Evolutionary conservation across 2,113 vertebrate species (phyloP).

Genomic region (Xyliphius kryptos): DNA sequence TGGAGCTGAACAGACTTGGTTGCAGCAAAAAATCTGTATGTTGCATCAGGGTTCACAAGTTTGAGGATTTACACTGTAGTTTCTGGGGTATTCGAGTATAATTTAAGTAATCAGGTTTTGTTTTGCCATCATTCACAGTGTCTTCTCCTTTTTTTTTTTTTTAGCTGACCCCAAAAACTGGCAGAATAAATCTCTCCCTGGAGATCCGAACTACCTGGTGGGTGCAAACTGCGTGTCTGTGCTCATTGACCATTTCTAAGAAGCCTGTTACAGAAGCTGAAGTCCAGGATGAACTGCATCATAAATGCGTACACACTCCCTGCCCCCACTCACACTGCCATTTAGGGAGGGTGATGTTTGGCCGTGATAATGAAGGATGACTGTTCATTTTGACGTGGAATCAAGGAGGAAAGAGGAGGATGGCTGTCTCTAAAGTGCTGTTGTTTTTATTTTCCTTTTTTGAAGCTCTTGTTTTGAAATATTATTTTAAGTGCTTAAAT

Average conservation of each 20-base stretch:
- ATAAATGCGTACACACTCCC: slow-evolving; percentile 24
- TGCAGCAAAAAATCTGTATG: no score
- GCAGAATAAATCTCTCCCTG: slow-evolving; percentile 98
- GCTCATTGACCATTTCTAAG: slow-evolving; percentile 97
- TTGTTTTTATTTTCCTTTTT: slow-evolving; percentile 25
- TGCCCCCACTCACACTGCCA: slow-evolving; percentile 23
- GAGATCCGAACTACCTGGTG: slow-evolving; percentile 97
- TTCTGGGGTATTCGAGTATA: no score
- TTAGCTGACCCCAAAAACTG: slow-evolving; percentile 97
- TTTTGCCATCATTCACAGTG: not conserved
- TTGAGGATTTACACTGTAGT: no score
- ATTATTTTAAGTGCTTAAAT: no score
- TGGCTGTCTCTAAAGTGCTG: slow-evolving; percentile 46
- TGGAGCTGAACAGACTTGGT: no score
- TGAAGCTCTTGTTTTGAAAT: no score
- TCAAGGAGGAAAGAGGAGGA: slow-evolving; percentile 40
- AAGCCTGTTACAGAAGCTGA: slow-evolving; percentile 69
- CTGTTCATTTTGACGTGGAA: slow-evolving; percentile 49
- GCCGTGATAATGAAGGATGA: slow-evolving; percentile 64
- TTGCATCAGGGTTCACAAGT: no score
- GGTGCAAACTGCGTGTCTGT: slow-evolving; percentile 98
- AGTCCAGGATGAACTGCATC: slow-evolving; percentile 28
- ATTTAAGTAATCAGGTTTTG: not conserved
- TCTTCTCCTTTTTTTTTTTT: slow-evolving; percentile 19
- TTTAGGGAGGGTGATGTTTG: slow-evolving; percentile 9